Conservation (phyloP, 2,797 vertebrate genomes). For the Carduelis carduelis region DNA sequence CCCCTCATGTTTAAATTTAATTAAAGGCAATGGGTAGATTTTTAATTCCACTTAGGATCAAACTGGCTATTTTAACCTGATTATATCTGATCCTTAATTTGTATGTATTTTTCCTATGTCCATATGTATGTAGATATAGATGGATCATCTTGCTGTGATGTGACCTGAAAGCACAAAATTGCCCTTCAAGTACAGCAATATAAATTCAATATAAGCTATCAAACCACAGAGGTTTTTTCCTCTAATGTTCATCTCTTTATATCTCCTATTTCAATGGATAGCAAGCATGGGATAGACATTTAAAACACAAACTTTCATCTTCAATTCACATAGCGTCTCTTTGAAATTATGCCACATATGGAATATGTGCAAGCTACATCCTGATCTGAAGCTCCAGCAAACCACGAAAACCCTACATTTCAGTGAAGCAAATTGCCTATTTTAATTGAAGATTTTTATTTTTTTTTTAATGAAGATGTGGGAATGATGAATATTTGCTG, state of each 20-base stretch:
- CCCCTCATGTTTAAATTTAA: neutral
- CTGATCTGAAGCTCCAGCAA: neutral
- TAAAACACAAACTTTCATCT: slow-evolving; percentile 26
- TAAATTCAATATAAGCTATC: neutral
- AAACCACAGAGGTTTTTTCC: neutral
- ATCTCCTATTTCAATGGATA: neutral
- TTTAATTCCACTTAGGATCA: neutral
- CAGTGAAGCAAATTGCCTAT: neutral
- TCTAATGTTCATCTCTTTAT: neutral
- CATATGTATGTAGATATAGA: neutral
- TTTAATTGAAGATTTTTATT: neutral
- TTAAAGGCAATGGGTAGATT: neutral
- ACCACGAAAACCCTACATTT: neutral
- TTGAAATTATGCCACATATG: slow-evolving; percentile 28
- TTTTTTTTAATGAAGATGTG: neutral
- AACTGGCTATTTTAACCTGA: neutral
- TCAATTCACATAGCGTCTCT: neutral
- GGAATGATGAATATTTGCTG: neutral
- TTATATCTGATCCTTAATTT: neutral
- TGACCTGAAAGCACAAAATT: slow-evolving; percentile 8
- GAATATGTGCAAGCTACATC: neutral
- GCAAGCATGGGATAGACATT: neutral
- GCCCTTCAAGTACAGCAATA: neutral
- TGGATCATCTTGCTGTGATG: neutral
- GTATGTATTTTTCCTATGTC: neutral